phyloP scores from a whole-genome alignment of 2,797 vertebrate genomes.

The Myoxocephalus aenaeus region DNA sequence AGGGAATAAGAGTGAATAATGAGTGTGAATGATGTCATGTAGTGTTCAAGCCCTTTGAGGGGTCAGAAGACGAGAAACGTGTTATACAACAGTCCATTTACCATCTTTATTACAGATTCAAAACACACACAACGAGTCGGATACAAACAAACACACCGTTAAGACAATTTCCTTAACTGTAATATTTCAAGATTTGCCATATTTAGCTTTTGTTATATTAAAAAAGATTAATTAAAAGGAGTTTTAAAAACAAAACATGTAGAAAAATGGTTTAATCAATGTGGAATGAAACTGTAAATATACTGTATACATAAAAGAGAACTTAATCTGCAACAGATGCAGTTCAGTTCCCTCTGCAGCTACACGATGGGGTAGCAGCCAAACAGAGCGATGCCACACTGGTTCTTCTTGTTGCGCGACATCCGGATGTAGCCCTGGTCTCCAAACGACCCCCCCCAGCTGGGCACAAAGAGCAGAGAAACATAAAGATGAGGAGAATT shows the following conservation, averaged over 20 bases:
- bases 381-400: slow-evolving; percentile 88
- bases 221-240: background rate
- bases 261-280: background rate
- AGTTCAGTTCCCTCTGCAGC: background rate
- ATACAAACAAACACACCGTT: background rate
- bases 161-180: background rate
- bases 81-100: background rate
- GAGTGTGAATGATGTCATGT: too few relatives aligned
- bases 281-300: background rate
- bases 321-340: fast-evolving
- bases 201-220: background rate
- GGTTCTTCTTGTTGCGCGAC: slow-evolving; percentile 86
- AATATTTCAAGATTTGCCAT: background rate
- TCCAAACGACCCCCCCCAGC: slow-evolving; percentile 88
- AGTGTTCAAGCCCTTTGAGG: too few relatives aligned
- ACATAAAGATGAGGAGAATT: too few relatives aligned
- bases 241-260: background rate
- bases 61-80: too few relatives aligned
- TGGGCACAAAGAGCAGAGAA: slow-evolving; percentile 59
- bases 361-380: slow-evolving; percentile 87
- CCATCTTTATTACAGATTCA: slow-evolving; percentile 22
- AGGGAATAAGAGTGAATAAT: too few relatives aligned
- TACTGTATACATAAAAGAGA: background rate
- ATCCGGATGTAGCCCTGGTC: slow-evolving; percentile 91
- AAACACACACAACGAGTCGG: background rate